Evolutionary conservation across 2,113 vertebrate species (phyloP).

Genomic region (Cyrtonyx montezumae): DNA sequence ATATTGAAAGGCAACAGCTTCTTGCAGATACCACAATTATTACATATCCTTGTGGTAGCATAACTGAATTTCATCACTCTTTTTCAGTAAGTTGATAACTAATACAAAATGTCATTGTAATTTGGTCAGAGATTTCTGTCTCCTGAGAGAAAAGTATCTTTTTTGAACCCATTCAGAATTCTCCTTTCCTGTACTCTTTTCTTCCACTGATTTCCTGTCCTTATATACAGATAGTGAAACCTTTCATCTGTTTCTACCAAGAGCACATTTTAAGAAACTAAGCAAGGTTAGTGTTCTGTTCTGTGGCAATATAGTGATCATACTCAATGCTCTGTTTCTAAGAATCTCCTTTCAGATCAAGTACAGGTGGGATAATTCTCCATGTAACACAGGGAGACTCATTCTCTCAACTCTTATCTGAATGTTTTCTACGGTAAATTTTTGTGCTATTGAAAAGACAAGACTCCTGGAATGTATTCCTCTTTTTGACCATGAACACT

Average conservation of each 20-base stretch:
- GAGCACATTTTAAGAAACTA: neutral
- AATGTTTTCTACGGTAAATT: neutral
- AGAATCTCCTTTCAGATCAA: neutral
- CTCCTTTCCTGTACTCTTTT: neutral
- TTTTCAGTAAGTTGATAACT: neutral
- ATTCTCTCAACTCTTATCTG: neutral
- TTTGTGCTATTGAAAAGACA: neutral
- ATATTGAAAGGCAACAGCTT: neutral
- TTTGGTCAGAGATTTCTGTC: neutral
- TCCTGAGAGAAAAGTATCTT: neutral
- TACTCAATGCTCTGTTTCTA: neutral
- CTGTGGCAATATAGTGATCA: neutral
- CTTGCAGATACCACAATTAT: neutral
- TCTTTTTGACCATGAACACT: neutral
- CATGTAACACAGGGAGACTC: neutral
- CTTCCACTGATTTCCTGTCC: neutral
- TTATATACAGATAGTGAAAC: fast-evolving
- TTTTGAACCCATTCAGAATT: neutral
- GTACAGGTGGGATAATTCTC: neutral
- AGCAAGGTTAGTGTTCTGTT: neutral
- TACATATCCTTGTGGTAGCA: neutral
- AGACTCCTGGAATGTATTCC: neutral
- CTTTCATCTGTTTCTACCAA: neutral
- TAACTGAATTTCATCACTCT: neutral
- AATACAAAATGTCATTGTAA: neutral